These are phyloP conservation scores for Pollenia labialis DNA, from an alignment of 2,888 invertebrate genomes.

Conservation along the genomic window DNA sequence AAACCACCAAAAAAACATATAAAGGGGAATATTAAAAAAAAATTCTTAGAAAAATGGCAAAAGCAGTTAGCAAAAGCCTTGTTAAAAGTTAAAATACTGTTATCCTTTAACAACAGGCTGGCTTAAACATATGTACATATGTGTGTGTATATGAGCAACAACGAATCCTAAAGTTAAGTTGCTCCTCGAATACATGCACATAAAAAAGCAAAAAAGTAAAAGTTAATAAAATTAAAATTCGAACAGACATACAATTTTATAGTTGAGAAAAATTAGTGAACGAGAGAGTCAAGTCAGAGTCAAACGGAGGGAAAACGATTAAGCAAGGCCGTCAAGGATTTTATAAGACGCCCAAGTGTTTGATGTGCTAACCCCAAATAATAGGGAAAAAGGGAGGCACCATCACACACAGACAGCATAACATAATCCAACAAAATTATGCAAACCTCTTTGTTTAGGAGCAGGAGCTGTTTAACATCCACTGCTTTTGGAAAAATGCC, in stretches of 20 bases:
- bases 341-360: too few species aligned
- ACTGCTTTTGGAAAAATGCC: too few species aligned
- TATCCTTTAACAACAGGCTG: constrained; percentile 16
- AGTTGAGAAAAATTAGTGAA: constrained; percentile 1
- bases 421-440: too few species aligned
- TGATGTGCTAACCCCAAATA: too few species aligned
- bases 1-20: background rate
- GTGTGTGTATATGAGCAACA: background rate
- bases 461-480: too few species aligned
- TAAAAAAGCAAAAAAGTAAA: constrained; percentile 57
- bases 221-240: constrained; percentile 67
- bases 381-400: too few species aligned
- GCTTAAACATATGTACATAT: background rate
- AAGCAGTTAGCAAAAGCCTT: constrained; percentile 9
- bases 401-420: too few species aligned
- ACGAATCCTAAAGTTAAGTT: background rate
- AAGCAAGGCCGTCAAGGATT: too few species aligned
- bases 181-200: background rate
- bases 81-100: constrained; percentile 38
- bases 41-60: background rate
- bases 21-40: background rate
- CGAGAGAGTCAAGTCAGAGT: background rate
- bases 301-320: too few species aligned
- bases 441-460: too few species aligned
- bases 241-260: constrained; percentile 15